Evolutionary conservation across 2,888 invertebrate species (phyloP).

Genomic region (Germaria angustata): DNA sequence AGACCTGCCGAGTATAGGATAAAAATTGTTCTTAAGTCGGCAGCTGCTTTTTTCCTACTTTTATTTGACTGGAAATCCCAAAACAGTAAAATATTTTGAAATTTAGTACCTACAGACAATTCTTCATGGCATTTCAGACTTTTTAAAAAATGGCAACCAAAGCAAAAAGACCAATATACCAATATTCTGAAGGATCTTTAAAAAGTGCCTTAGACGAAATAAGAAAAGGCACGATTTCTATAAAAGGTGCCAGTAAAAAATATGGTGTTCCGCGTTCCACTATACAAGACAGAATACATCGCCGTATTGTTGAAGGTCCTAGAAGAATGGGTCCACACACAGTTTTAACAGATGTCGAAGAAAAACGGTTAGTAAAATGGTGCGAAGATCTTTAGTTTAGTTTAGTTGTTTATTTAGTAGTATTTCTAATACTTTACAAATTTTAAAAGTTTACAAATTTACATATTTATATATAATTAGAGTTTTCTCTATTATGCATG

Average conservation of each 20-base stretch:
- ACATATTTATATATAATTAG: too few species aligned
- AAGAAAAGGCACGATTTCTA: background rate
- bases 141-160: background rate
- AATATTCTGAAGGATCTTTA: background rate
- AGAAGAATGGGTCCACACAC: constrained; percentile 40
- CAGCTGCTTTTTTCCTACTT: background rate
- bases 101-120: background rate
- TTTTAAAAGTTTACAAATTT: too few species aligned
- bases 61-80: background rate
- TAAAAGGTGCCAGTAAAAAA: constrained; percentile 30
- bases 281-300: constrained; percentile 15
- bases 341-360: background rate
- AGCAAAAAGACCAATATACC: background rate
- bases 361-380: constrained; percentile 27
- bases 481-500: too few species aligned
- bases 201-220: background rate
- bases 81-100: background rate
- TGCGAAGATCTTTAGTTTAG: too few species aligned
- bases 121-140: background rate
- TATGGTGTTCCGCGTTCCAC: constrained; percentile 39
- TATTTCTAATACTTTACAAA: too few species aligned
- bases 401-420: too few species aligned
- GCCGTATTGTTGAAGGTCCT: background rate
- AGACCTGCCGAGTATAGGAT: background rate
- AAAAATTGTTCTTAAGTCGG: background rate